Conservation (phyloP, 1,140 invertebrate species). For the Plutomurus gul region DNA sequence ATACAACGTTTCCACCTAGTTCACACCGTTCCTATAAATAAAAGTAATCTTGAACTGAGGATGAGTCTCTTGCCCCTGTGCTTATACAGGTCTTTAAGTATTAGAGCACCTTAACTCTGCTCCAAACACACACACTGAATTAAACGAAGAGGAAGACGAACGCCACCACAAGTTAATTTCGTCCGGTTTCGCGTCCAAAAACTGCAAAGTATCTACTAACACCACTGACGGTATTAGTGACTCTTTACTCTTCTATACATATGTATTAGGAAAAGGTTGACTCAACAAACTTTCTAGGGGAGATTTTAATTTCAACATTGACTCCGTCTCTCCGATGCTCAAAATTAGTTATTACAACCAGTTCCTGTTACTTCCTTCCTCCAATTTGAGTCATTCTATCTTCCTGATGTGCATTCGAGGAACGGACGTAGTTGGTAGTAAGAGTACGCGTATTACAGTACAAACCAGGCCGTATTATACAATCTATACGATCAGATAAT, state of each 20-base stretch:
- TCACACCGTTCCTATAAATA: neutral
- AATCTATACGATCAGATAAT: no score
- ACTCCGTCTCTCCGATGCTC: slow-evolving; percentile 2
- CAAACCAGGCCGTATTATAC: no score
- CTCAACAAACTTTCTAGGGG: neutral
- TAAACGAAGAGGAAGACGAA: neutral
- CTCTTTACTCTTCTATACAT: no score
- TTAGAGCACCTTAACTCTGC: no score
- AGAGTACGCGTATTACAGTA: no score
- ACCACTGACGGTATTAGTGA: neutral
- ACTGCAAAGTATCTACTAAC: neutral
- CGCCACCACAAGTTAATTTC: neutral
- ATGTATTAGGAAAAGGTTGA: neutral
- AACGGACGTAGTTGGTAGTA: neutral
- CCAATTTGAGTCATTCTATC: slow-evolving; percentile 16
- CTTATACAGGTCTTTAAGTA: no score
- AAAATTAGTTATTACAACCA: slow-evolving; percentile 4
- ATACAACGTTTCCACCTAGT: no score
- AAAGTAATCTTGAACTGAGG: neutral
- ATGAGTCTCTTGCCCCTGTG: neutral
- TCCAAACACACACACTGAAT: no score
- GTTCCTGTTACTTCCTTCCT: neutral
- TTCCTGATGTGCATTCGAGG: neutral
- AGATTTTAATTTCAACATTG: slow-evolving; percentile 19
- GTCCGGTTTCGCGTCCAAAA: neutral